These are phyloP conservation scores for Polyommatus icarus DNA, from an alignment of 2,888 invertebrate species.

Conservation along the genomic window DNA sequence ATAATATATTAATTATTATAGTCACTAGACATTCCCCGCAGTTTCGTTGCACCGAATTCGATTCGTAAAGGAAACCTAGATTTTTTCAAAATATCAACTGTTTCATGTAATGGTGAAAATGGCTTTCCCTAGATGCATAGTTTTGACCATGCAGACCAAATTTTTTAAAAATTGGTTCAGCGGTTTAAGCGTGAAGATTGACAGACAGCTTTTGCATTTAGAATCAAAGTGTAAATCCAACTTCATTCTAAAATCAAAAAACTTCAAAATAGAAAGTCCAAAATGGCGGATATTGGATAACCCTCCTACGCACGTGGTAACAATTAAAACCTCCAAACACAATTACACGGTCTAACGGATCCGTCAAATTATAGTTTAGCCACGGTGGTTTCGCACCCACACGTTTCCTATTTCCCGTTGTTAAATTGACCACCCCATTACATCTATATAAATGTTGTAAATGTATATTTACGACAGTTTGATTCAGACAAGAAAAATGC, in stretches of 20 bases:
- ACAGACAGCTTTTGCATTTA: too few species aligned
- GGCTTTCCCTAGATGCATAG: too few species aligned
- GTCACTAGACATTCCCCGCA: too few species aligned
- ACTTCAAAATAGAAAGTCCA: conserved; percentile 61
- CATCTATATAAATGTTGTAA: neutral
- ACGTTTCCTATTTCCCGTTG: conserved; percentile 79
- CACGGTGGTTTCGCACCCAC: conserved; percentile 79
- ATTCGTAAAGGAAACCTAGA: too few species aligned
- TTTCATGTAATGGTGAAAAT: too few species aligned
- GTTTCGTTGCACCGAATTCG: too few species aligned
- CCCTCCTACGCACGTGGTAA: conserved; percentile 66
- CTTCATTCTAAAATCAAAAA: conserved; percentile 34
- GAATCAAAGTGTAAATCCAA: too few species aligned
- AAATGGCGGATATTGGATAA: conserved; percentile 34
- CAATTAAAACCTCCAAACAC: conserved; percentile 71
- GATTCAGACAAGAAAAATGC: conserved; percentile 15
- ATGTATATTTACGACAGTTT: neutral
- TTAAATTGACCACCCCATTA: conserved; percentile 53
- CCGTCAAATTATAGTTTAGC: conserved; percentile 78
- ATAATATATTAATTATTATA: too few species aligned
- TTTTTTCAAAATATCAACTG: too few species aligned
- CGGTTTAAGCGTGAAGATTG: too few species aligned
- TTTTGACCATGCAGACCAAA: too few species aligned
- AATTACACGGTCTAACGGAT: conserved; percentile 72
- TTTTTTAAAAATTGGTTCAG: too few species aligned